These are phyloP conservation scores for Drosophila algonquin DNA, from an alignment of 2,888 invertebrate genomes.

Conservation along the genomic window DNA sequence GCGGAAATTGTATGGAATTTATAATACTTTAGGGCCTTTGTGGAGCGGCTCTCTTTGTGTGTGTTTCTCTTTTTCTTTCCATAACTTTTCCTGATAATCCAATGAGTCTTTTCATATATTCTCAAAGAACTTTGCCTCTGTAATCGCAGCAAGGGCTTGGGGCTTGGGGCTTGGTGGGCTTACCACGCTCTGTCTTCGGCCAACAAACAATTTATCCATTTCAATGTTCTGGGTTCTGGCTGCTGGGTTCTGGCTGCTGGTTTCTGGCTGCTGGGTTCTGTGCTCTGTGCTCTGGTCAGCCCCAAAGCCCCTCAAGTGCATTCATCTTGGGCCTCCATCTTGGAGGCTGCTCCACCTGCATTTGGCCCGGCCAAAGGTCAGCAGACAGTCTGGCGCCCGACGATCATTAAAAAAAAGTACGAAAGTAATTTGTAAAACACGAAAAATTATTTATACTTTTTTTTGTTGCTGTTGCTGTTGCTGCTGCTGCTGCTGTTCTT, in stretches of 20 bases:
- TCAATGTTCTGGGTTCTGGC: slow-evolving; percentile 40
- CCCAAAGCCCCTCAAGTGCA: slow-evolving; percentile 18
- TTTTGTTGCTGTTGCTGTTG: slow-evolving; percentile 6
- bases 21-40: neutral
- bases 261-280: slow-evolving; percentile 9
- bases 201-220: slow-evolving; percentile 47
- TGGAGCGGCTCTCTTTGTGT: neutral
- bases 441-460: slow-evolving; percentile 64
- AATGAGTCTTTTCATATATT: neutral
- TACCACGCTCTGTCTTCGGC: slow-evolving; percentile 20
- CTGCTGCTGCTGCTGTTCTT: slow-evolving; percentile 15
- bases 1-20: slow-evolving; percentile 8
- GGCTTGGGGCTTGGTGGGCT: neutral
- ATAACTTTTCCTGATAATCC: neutral
- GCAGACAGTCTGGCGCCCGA: slow-evolving; percentile 72
- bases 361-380: slow-evolving; percentile 70
- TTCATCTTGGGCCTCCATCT: slow-evolving; percentile 21
- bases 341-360: slow-evolving; percentile 42
- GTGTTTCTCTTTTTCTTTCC: neutral
- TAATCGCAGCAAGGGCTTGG: neutral
- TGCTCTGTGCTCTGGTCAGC: slow-evolving; percentile 20
- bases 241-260: neutral
- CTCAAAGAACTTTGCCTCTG: neutral
- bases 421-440: slow-evolving; percentile 76
- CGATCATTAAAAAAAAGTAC: slow-evolving; percentile 67